phyloP scores from a whole-genome alignment of 1,140 invertebrate genomes.

The Eueides isabella region DNA sequence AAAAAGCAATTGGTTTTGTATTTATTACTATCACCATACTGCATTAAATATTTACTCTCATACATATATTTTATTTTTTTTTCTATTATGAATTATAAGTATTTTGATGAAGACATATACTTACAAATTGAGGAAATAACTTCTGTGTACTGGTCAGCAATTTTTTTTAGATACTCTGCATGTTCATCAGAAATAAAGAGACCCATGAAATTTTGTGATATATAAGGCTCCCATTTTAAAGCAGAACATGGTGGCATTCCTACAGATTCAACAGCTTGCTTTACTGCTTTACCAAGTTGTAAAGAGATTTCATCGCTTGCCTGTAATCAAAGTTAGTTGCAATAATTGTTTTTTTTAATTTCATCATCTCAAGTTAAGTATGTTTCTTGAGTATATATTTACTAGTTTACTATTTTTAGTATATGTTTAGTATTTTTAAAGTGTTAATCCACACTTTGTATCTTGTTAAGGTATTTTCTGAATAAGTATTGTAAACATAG shows the following conservation, averaged over 20 bases:
- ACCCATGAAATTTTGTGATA: conserved; percentile 94
- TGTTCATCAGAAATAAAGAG: conserved; percentile 91
- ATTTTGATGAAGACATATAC: conserved; percentile 49
- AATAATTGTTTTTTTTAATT: too few relatives aligned
- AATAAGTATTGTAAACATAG: too few relatives aligned
- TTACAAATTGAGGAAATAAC: conserved; percentile 89
- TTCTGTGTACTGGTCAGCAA: conserved; percentile 89
- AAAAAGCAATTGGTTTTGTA: not conserved
- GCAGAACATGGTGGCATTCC: conserved; percentile 84
- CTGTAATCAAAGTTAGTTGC: conserved; percentile 70
- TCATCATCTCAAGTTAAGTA: too few relatives aligned
- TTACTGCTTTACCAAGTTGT: conserved; percentile 85
- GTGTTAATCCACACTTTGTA: too few relatives aligned
- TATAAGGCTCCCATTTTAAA: conserved; percentile 89
- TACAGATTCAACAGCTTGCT: conserved; percentile 86
- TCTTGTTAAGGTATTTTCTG: too few relatives aligned
- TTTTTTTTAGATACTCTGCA: conserved; percentile 88
- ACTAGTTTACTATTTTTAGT: too few relatives aligned
- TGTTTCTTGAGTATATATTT: too few relatives aligned
- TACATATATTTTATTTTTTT: not conserved
- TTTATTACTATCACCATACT: conserved; percentile 1
- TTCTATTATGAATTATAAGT: not conserved
- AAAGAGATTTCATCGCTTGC: conserved; percentile 88
- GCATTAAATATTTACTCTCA: not conserved
- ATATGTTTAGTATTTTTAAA: too few relatives aligned